phyloP scores from a whole-genome alignment of 2,888 invertebrate species.

The Megaustenia siamemsis region DNA sequence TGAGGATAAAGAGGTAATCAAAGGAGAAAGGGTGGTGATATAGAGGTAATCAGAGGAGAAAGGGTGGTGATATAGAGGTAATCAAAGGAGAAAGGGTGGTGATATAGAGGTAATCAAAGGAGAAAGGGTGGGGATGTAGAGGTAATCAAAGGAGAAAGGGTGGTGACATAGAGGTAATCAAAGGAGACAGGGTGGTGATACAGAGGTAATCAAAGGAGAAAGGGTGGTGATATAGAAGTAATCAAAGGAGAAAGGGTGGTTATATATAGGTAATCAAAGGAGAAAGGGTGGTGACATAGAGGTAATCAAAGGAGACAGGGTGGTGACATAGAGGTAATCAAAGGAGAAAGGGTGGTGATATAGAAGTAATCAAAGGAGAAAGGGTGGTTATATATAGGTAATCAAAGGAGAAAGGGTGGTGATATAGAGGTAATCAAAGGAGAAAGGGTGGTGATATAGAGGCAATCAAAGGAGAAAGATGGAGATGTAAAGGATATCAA shows the following conservation, averaged over 20 bases:
- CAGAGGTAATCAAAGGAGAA: not conserved
- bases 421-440: not conserved
- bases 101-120: not conserved
- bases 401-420: too few relatives aligned
- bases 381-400: too few relatives aligned
- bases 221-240: not conserved
- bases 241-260: not conserved
- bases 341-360: not conserved
- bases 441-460: too few relatives aligned
- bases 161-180: too few relatives aligned
- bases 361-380: not conserved
- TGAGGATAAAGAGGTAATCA: not conserved
- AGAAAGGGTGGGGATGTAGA: not conserved
- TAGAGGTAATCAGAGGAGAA: too few relatives aligned
- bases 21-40: not conserved
- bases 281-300: too few relatives aligned
- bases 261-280: not conserved
- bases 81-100: not conserved
- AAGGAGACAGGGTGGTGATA: not conserved
- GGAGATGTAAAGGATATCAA: not conserved
- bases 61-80: not conserved
- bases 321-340: too few relatives aligned
- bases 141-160: not conserved
- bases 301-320: too few relatives aligned
- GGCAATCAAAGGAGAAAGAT: too few relatives aligned